These are phyloP conservation scores for Amphipyra berbera DNA, from an alignment of 2,888 invertebrate species.

Conservation along the genomic window DNA sequence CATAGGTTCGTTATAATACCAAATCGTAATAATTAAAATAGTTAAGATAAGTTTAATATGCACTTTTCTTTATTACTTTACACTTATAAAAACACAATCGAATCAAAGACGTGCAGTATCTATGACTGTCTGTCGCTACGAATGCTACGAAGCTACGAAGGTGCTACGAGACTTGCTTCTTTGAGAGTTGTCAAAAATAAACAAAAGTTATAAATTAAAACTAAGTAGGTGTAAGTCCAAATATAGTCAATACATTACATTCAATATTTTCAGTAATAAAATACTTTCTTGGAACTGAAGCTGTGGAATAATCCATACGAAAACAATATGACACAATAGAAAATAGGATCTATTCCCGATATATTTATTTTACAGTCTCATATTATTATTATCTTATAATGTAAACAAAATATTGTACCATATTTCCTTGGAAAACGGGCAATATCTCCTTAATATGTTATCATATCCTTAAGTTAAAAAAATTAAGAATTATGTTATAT, in stretches of 20 bases:
- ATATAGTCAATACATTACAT: background rate
- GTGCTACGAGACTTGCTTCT: slow-evolving; percentile 42
- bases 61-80: too few relatives aligned
- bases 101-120: too few relatives aligned
- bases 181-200: too few relatives aligned
- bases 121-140: slow-evolving; percentile 16
- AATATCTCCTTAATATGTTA: slow-evolving; percentile 27
- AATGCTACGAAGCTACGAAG: slow-evolving; percentile 49
- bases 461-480: slow-evolving; percentile 34
- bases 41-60: too few relatives aligned
- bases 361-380: slow-evolving; percentile 7
- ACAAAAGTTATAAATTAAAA: too few relatives aligned
- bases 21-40: too few relatives aligned
- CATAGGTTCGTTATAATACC: too few relatives aligned
- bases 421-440: slow-evolving; percentile 9
- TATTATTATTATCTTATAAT: slow-evolving; percentile 7
- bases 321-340: background rate
- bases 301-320: background rate
- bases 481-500: slow-evolving; percentile 2
- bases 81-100: too few relatives aligned
- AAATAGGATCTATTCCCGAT: background rate
- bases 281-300: background rate
- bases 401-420: slow-evolving; percentile 28
- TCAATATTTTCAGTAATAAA: background rate
- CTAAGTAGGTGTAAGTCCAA: too few relatives aligned